Evolutionary conservation across 53 echinoderm and acorn worm genomes (phyloP).

Genomic region (Glandiceps talaboti): DNA sequence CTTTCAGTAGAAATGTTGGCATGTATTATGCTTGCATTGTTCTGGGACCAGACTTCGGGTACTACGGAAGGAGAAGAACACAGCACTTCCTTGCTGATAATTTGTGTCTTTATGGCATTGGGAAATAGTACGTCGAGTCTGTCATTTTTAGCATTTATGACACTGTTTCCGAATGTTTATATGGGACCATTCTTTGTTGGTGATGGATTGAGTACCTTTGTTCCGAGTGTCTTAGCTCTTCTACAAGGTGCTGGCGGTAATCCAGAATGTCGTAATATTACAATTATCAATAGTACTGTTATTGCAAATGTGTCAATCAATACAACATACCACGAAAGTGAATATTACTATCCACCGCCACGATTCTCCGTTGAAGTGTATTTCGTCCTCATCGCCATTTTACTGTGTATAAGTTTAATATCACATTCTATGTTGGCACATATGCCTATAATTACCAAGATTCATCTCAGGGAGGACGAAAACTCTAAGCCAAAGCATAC

Average conservation of each 20-base stretch:
- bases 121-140: conserved; percentile 90
- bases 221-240: conserved; percentile 78
- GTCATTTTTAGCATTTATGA: conserved; percentile 87
- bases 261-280: conserved; percentile 38
- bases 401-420: not conserved
- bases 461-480: not conserved
- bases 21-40: conserved; percentile 55
- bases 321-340: not conserved
- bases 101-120: conserved; percentile 50
- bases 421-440: not conserved
- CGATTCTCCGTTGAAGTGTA: not conserved
- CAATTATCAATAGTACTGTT: conserved; percentile 34
- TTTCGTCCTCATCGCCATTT: not conserved
- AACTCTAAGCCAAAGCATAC: no score
- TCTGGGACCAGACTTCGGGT: conserved; percentile 61
- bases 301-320: conserved; percentile 6
- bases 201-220: conserved; percentile 73
- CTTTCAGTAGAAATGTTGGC: conserved; percentile 38
- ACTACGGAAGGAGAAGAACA: conserved; percentile 28
- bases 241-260: conserved; percentile 36
- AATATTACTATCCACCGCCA: not conserved
- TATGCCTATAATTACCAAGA: not conserved
- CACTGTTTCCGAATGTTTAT: conserved; percentile 49
- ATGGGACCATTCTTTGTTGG: conserved; percentile 84
- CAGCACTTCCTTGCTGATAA: conserved; percentile 63